Evolutionary conservation across 2,113 vertebrate genomes (phyloP), one percentile per base, ranked within the genome.

Genomic region (Dryoscopus gambensis): DNA sequence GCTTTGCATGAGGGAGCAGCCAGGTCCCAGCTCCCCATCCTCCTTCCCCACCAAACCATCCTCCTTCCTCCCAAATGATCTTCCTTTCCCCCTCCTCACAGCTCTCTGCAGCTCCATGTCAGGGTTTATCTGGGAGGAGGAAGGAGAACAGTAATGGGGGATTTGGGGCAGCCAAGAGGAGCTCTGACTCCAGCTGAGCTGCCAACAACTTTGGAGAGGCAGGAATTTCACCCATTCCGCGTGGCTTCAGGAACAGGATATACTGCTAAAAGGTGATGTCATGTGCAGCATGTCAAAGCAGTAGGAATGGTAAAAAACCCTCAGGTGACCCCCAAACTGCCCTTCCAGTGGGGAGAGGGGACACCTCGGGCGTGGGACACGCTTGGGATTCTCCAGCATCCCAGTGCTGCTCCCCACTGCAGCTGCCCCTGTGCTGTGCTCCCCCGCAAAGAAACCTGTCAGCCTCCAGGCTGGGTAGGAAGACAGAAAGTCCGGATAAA

Each of bases 341-440:
- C 14, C 39, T 77, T 47, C 15, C 31, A 24, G 19, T 1, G 7
- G 77, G 75, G 59, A 65, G 6, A 67, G n/a, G 33, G 50, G 33
- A 6, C 62, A 89, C 1, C 15, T 59, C 1, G 0, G 35, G 13
- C 1, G 0, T 17, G 20, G 74, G 64, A 39, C 40, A 11, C 5
- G 53, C 63, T 53, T 3, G 2, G 63, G 40, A 55, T 64, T 52
- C 50, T 59, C 63, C 69, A 52, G 53, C 90, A 46, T 28, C 92
- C 71, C 71, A 15, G 37, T 1, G 1, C 70, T 53, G 55, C 69
- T 74, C 50, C 77, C 46, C 31, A 2, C 55, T 7, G 15, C 44
- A 17, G 37, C 84, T 71, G 15, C 57, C 76, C 60, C 5, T 5
- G 4, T 8, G 57, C 71, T 55, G 31, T 23, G 35, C 80, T 89